These are phyloP conservation scores for Liposcelis brunnea DNA, from an alignment of 2,888 invertebrate species.

Conservation along the genomic window DNA sequence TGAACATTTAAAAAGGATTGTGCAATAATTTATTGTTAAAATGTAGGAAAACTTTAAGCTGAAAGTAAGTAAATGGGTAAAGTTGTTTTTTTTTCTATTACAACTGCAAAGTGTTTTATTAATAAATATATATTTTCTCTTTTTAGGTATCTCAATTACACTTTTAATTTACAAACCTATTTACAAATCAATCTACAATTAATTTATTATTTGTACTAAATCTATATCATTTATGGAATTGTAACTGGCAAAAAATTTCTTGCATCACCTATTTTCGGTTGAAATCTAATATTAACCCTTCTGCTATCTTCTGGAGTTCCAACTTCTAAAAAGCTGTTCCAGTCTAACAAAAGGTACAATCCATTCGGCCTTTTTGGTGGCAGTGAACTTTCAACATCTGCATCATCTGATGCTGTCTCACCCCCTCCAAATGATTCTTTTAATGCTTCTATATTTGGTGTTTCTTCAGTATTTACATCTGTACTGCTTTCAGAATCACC, in stretches of 20 bases:
- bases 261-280: conserved; percentile 65
- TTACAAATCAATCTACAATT: conserved; percentile 8
- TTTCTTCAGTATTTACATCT: background rate
- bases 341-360: conserved; percentile 69
- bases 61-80: no score
- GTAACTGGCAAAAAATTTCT: conserved; percentile 56
- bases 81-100: no score
- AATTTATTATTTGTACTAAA: conserved; percentile 14
- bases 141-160: no score
- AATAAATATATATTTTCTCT: no score
- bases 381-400: conserved; percentile 37
- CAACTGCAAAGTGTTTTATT: no score
- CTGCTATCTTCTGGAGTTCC: conserved; percentile 54
- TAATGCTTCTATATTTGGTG: conserved; percentile 22
- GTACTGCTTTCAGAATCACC: background rate
- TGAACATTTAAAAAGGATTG: no score
- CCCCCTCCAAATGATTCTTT: conserved; percentile 62
- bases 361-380: conserved; percentile 52
- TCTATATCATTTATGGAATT: conserved; percentile 37
- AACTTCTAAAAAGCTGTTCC: conserved; percentile 73
- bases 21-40: no score
- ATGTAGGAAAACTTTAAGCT: no score
- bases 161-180: no score
- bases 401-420: conserved; percentile 26
- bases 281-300: conserved; percentile 55